A percentile compares a stretch with the other conserved stretches of the same genome.
These are phyloP conservation scores for Stichodactyla helianthus DNA, from an alignment of 64 coral and sea anemone genomes.

Conservation along the genomic window DNA sequence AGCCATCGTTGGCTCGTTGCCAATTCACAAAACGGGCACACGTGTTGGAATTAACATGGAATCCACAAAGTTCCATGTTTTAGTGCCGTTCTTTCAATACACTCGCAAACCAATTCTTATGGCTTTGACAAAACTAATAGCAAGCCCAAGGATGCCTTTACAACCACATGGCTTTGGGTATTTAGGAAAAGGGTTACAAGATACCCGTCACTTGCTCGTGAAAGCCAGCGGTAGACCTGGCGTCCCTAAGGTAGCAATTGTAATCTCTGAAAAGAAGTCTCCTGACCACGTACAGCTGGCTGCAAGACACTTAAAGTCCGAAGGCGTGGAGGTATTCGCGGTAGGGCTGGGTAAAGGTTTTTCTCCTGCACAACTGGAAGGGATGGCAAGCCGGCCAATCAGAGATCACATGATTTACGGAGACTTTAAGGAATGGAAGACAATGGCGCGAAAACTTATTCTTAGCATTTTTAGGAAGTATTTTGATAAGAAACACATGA, in stretches of 20 bases:
- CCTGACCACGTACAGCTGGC: constrained; percentile 11
- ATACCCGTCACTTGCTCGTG: constrained; percentile 13
- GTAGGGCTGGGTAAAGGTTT: constrained; percentile 22
- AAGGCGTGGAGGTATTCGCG: constrained; percentile 39
- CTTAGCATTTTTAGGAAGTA: constrained; percentile 34
- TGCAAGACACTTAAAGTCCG: neutral
- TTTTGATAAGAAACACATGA: constrained; percentile 34
- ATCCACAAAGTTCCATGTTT: constrained; percentile 29
- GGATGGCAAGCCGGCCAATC: constrained; percentile 40
- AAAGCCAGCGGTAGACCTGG: constrained; percentile 4
- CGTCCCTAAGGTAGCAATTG: constrained; percentile 31
- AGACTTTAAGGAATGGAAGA: constrained; percentile 21
- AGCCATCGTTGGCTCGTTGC: constrained; percentile 30
- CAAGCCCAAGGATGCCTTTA: neutral
- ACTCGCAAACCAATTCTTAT: constrained; percentile 27
- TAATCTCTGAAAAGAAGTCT: constrained; percentile 40
- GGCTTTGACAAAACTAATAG: constrained; percentile 26
- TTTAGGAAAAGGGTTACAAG: constrained; percentile 27
- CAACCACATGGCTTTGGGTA: constrained; percentile 22
- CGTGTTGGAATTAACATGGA: constrained; percentile 42
- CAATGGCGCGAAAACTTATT: constrained; percentile 35
- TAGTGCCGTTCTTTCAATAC: constrained; percentile 31
- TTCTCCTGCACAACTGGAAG: constrained; percentile 24
- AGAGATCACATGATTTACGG: constrained; percentile 20
- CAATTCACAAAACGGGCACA: constrained; percentile 14